Evolutionary conservation across 2,113 vertebrate genomes (phyloP), one percentile per base, ranked within the genome.

Genomic region (Silurus asotus): DNA sequence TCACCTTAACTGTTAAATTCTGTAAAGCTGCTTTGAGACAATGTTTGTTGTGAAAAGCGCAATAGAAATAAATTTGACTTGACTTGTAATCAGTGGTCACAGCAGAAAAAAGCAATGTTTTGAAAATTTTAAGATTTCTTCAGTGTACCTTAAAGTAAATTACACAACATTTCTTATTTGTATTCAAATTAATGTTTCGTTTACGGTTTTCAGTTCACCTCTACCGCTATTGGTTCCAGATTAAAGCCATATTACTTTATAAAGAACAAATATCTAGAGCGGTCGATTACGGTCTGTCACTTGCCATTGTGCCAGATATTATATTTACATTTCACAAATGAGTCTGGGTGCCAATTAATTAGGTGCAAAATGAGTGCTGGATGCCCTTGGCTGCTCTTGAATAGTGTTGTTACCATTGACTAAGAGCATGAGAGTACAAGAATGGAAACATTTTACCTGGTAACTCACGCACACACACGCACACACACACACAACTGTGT

Each of bases 261-360:
- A 81, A 84, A 88, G 83, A 58, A 58, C 64, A 48, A 55, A 74
- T 58, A 55, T 76, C n/a, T 79, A 59, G 17, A 56, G n/a, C 79
- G 84, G 88, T 87, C 88, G 45, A 84, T 87, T 61, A 13, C 62
- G 86, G 88, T 87, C 87, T 82, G 70, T 85, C 83, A 86, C 84
- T 78, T 87, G 72, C 87, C 82, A 81, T 82, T 70, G 88, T 72
- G 84, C 82, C 90, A 91, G 78, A 89, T 90, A 88, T 92, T 79
- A 89, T 91, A 91, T 91, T 89, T 90, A 85, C 89, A 90, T 91
- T 91, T 90, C 79, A 85, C 88, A 88, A 90, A 89, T 88, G 84
- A 90, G 87, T 89, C 88, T 83, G 86, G 2, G 80, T 69, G 59
- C 61, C 82, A 59, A 87, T 86, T 86, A 85, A 88, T 89, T 81